Percentiles rank a stretch among this genome's conserved stretches.
phyloP scores from a whole-genome alignment of 2,113 vertebrate species.

The Trogon melanurus region DNA sequence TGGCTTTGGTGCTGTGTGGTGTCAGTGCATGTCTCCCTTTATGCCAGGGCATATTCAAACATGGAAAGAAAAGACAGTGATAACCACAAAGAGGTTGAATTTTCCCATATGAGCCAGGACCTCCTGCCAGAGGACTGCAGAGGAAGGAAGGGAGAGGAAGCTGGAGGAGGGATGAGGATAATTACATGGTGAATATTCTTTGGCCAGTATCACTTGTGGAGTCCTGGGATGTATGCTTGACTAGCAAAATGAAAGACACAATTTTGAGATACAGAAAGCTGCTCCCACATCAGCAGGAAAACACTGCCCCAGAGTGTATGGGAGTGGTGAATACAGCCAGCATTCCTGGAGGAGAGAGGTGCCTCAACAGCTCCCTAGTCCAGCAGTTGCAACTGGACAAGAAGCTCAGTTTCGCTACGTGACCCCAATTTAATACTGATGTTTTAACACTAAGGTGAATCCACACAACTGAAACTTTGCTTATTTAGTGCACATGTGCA shows the following conservation, averaged over 20 bases:
- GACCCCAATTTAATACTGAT: background rate
- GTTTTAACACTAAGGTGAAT: background rate
- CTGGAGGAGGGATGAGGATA: background rate
- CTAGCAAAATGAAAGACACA: background rate
- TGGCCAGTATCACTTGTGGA: background rate
- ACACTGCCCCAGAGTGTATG: too few relatives aligned
- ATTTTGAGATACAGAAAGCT: background rate
- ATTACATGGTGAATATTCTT: background rate
- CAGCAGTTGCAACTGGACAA: background rate
- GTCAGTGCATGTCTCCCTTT: background rate
- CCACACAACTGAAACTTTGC: background rate
- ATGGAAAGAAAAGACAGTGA: background rate
- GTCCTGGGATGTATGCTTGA: background rate
- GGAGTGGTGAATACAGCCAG: background rate
- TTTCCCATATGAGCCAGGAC: background rate
- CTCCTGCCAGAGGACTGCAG: background rate
- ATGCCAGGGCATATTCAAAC: background rate
- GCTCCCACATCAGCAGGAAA: background rate
- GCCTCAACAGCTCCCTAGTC: background rate
- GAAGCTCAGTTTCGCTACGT: background rate
- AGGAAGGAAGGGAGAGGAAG: background rate
- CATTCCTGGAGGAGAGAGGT: background rate
- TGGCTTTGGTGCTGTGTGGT: background rate
- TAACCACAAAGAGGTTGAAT: background rate
- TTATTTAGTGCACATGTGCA: background rate